Conservation (phyloP, 2,113 vertebrate species). For the zebrafish (Danio rerio) region DNA sequence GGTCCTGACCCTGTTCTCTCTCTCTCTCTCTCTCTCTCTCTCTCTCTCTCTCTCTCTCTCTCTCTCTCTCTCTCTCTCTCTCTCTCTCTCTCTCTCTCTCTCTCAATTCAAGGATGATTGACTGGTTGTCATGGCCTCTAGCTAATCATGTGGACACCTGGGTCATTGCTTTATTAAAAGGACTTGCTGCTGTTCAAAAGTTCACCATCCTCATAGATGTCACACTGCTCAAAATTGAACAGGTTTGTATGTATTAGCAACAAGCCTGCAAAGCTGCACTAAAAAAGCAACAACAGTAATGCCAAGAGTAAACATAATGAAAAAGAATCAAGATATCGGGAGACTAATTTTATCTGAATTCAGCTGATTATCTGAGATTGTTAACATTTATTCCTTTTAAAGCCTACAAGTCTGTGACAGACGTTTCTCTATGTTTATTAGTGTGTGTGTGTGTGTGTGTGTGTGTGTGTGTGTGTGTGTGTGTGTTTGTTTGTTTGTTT, state of each 20-base stretch:
- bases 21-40: too few species aligned
- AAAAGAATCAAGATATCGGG: background rate
- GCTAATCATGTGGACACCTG: slow-evolving; percentile 96
- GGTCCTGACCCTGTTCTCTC: background rate
- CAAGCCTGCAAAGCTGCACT: background rate
- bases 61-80: background rate
- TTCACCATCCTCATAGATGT: slow-evolving; percentile 99
- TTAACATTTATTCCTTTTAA: background rate
- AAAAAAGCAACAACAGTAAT: background rate
- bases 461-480: too few species aligned
- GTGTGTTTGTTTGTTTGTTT: slow-evolving; percentile 45
- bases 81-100: background rate
- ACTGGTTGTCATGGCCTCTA: slow-evolving; percentile 98
- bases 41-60: background rate
- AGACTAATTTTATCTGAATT: background rate
- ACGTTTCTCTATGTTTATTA: background rate
- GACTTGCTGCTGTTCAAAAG: slow-evolving; percentile 96
- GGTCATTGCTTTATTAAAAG: slow-evolving; percentile 95
- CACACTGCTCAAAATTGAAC: slow-evolving; percentile 94
- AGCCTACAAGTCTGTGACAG: background rate
- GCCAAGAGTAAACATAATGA: background rate
- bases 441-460: slow-evolving; percentile 33
- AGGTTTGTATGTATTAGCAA: slow-evolving; percentile 78
- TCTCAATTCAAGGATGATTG: slow-evolving; percentile 88
- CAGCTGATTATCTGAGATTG: background rate